Base-by-base conservation (phyloP, 2,797 vertebrate species). In the Megalops cyprinoides region DNA sequence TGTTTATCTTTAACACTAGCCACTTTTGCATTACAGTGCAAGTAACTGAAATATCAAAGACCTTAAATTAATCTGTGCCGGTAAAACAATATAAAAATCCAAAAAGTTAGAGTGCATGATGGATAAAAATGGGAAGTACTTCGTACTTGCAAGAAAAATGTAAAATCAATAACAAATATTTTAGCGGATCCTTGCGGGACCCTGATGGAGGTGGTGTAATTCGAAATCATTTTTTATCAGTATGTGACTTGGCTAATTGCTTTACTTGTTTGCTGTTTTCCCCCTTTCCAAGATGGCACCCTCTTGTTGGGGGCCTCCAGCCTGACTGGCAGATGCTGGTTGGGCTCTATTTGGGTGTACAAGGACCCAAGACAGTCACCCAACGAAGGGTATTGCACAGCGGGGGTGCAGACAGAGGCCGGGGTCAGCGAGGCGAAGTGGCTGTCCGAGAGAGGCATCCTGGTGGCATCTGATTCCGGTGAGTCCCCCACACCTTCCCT, bases 341-440 rank as follows among this genome's bases (percentile, higher is more conserved):
- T 95, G 81, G 97, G 98, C 4, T 99, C 98, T 9, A 91, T 99
- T 49, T 99, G 98, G 97, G 91, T 98, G 65, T 99, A 97, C 92
- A 96, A 94, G 37, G 96, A 98, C 81, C 93, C 97, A 0, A 89
- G 89, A 49, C 93, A 94, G 74, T 97, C 97, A 31, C 98, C 98
- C 77, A 96, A 94, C 82, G 98, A 99, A 90, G 97, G 95, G 0
- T 96, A 96, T 91, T 99, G 98, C 88, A 96, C 94, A 75, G 97
- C 97, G 2, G 97, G 97, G 0, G 96, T 99, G 81, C 98, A 99
- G 91, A 98, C 97, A 0, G 97, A 98, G 89, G 94, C 97, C 14
- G 96, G 97, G 0, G 88, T 97, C 81, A 93, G 95, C 0, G 97
- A 98, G 81, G 93, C 94, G n/a, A 92, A 95, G 67, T 99, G 98